phyloP scores from a whole-genome alignment of 2,113 vertebrate genomes.

The Fulica atra region DNA sequence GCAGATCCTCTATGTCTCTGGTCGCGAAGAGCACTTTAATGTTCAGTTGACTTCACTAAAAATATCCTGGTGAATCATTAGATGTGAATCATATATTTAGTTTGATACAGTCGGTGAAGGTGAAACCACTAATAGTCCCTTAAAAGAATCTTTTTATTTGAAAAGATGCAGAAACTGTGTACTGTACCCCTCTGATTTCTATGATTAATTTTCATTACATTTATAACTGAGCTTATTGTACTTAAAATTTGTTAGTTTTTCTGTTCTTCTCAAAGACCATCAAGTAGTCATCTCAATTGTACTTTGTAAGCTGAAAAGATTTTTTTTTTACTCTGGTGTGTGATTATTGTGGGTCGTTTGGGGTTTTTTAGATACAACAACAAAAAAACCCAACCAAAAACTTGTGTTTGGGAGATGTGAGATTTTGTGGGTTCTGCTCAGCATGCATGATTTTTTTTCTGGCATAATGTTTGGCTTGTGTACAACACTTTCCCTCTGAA shows the following conservation, averaged over 20 bases:
- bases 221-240: neutral
- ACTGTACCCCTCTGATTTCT: neutral
- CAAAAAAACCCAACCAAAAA: neutral
- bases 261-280: neutral
- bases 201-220: neutral
- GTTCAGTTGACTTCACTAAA: conserved; percentile 3
- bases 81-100: neutral
- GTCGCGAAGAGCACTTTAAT: neutral
- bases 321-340: neutral
- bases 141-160: neutral
- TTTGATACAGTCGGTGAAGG: neutral
- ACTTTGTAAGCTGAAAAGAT: neutral
- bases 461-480: neutral
- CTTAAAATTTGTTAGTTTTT: neutral
- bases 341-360: neutral
- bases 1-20: neutral
- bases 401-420: neutral
- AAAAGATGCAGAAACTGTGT: neutral
- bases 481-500: neutral
- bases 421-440: neutral
- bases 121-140: neutral
- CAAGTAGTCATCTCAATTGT: neutral
- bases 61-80: neutral
- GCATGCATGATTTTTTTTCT: neutral
- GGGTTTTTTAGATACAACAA: neutral